Conservation (phyloP, 2,797 vertebrate species). For the Monodelphis domestica region DNA sequence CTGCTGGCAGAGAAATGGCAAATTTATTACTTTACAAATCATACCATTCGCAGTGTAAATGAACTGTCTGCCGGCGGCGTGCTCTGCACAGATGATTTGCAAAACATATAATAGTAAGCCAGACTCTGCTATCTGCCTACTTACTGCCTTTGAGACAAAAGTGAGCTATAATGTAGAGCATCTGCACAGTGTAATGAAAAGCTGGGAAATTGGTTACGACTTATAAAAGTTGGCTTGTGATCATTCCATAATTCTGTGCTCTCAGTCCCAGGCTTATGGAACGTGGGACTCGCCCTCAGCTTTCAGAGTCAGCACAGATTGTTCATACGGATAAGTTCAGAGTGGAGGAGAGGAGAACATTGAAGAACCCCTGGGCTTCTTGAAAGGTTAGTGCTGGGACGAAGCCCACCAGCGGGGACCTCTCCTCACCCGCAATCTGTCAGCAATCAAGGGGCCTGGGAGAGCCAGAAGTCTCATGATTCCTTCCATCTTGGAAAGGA, state of each 20-base stretch:
- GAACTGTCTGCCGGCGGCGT: slow-evolving; percentile 80
- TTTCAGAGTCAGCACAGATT: neutral
- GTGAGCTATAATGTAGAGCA: slow-evolving; percentile 77
- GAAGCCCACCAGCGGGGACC: neutral
- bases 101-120: slow-evolving; percentile 73
- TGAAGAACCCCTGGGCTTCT: neutral
- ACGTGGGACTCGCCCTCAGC: slow-evolving; percentile 23
- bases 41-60: slow-evolving; percentile 77
- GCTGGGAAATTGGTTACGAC: slow-evolving; percentile 79
- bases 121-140: slow-evolving; percentile 80
- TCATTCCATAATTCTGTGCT: slow-evolving; percentile 54
- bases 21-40: slow-evolving; percentile 85
- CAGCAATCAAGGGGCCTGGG: slow-evolving; percentile 62
- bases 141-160: slow-evolving; percentile 79
- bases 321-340: slow-evolving; percentile 27
- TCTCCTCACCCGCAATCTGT: slow-evolving; percentile 54
- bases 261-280: slow-evolving; percentile 62
- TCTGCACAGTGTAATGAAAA: slow-evolving; percentile 79
- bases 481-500: slow-evolving; percentile 8
- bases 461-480: neutral
- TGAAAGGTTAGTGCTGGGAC: slow-evolving; percentile 54
- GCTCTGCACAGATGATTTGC: slow-evolving; percentile 79
- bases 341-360: slow-evolving; percentile 58
- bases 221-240: slow-evolving; percentile 73
- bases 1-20: slow-evolving; percentile 81